A percentile compares a stretch with the other conserved stretches of the same genome.
These are phyloP conservation scores for Apus apus DNA, from an alignment of 2,113 vertebrate species.

Conservation along the genomic window DNA sequence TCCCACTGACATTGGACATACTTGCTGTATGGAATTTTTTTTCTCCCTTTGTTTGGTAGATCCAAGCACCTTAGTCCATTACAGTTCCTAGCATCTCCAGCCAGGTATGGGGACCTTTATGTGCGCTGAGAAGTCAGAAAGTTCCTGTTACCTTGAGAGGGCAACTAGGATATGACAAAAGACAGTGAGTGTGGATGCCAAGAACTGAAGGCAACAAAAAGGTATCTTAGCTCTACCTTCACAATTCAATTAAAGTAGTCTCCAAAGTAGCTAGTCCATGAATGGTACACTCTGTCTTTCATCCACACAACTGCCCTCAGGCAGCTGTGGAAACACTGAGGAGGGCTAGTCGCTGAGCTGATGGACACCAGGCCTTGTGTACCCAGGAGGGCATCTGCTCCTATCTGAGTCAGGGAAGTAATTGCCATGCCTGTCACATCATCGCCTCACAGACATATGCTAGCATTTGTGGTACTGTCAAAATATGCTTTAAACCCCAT, in stretches of 20 bases:
- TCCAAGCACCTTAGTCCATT: not conserved
- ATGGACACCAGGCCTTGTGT: fast-evolving
- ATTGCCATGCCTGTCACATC: not conserved
- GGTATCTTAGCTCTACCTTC: too few species aligned
- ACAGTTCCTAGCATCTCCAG: not conserved
- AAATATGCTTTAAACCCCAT: conserved; percentile 37
- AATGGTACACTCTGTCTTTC: not conserved
- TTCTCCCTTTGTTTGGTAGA: not conserved
- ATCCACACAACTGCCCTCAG: not conserved
- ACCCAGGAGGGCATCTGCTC: not conserved
- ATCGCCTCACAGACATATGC: not conserved
- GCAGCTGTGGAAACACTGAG: too few species aligned
- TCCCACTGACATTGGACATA: not conserved
- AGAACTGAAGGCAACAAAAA: not conserved
- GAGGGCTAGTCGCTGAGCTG: not conserved
- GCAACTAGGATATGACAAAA: not conserved
- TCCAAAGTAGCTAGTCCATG: not conserved
- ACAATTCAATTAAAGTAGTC: not conserved
- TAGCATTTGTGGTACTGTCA: not conserved
- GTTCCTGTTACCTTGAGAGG: too few species aligned
- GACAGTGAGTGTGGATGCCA: fast-evolving
- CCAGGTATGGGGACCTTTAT: not conserved
- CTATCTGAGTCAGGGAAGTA: fast-evolving
- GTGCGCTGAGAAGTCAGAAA: not conserved
- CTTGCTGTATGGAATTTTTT: not conserved